phyloP scores from a whole-genome alignment of 1,140 invertebrate species.

The Lucilia sericata region DNA sequence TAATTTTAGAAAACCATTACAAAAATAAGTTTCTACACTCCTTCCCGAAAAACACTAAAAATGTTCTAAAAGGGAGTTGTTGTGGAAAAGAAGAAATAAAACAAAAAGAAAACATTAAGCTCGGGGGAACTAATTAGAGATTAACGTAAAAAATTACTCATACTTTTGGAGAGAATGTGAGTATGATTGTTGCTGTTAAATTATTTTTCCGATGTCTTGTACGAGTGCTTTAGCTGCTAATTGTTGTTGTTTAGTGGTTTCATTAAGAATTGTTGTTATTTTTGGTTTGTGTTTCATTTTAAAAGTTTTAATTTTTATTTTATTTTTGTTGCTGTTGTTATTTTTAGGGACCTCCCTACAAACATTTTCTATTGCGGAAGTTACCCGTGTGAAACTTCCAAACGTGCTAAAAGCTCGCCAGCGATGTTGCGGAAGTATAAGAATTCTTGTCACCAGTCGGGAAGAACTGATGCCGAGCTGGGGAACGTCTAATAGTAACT shows the following conservation, averaged over 20 bases:
- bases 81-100: background rate
- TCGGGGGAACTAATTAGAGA: constrained; percentile 66
- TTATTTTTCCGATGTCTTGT: background rate
- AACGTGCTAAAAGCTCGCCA: too few species aligned
- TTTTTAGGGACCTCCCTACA: background rate
- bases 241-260: constrained; percentile 24
- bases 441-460: too few species aligned
- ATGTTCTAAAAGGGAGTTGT: background rate
- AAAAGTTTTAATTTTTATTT: background rate
- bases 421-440: too few species aligned
- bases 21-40: too few species aligned
- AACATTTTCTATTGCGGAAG: too few species aligned
- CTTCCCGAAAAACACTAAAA: too few species aligned
- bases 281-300: constrained; percentile 11
- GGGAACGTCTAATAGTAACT: too few species aligned
- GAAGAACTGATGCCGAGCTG: too few species aligned
- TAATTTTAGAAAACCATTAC: too few species aligned
- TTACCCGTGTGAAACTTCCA: too few species aligned
- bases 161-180: background rate
- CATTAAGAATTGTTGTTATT: constrained; percentile 10
- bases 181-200: background rate
- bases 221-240: background rate
- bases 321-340: background rate
- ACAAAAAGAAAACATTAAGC: constrained; percentile 34
- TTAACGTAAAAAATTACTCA: constrained; percentile 66